Evolutionary conservation across 2,113 vertebrate genomes (phyloP), one percentile per base, ranked within the genome.

Genomic region (Cinclus mexicanus): DNA sequence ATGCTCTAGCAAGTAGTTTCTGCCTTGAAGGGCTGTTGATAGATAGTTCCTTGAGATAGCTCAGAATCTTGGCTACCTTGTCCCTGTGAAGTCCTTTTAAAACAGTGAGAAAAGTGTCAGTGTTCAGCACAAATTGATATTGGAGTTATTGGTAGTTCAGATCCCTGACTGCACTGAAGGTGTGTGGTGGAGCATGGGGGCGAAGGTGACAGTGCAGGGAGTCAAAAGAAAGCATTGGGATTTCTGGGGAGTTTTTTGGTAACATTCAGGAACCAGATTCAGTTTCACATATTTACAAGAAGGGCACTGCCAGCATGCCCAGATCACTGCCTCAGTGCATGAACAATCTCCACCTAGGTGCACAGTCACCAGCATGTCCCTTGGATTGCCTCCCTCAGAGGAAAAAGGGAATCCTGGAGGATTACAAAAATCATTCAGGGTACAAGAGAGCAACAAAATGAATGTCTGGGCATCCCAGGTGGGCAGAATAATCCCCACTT

Each of bases 241-340:
- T 12, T 39, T 9, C 31, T 64, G 57, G 7, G 42, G 8, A 3
- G 0, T 0, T 1, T 25, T 70, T 64, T 37, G 42, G n/a, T 79
- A 24, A 28, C 53, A 67, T 24, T 25, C 5, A 33, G 14, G 31
- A 89, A 19, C 9, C 65, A 46, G 41, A 63, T 33, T 60, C 39
- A 76, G 55, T 41, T 61, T 42, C 35, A 33, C 6, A 12, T 9
- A 26, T 9, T 18, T 74, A 16, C 52, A 79, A 53, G 44, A 82
- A 64, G 17, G 24, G 53, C 57, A 49, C 22, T 28, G 26, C 33
- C 39, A 75, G 39, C 33, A 68, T 39, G 29, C 5, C 47, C 24
- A 35, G 35, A 22, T 67, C 47, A 26, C 14, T 29, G 12, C 22
- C 53, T 33, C 44, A 33, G 41, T 23, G 55, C 49, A 24, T 3